Conservation (phyloP, 2,888 invertebrate genomes). For the Odontocerum albicorne region DNA sequence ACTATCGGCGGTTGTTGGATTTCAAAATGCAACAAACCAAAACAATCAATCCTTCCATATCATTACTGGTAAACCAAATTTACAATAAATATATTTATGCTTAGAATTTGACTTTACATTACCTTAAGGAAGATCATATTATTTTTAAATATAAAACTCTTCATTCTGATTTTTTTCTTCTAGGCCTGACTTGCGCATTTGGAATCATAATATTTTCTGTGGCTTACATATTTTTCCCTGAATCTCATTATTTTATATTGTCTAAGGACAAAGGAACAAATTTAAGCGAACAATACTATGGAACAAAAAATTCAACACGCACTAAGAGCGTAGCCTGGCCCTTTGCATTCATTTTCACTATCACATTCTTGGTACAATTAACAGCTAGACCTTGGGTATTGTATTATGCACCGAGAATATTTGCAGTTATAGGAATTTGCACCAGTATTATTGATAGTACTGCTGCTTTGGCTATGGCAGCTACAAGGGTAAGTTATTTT, state of each 20-base stretch:
- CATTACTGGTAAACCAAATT: conserved; percentile 7
- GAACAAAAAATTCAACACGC: not conserved
- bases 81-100: too few relatives aligned
- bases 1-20: conserved; percentile 11
- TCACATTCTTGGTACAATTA: conserved; percentile 8
- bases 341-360: not conserved
- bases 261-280: conserved; percentile 6
- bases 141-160: too few relatives aligned
- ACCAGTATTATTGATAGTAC: conserved; percentile 11
- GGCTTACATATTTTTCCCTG: conserved; percentile 17
- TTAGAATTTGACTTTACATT: too few relatives aligned
- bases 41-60: conserved; percentile 16
- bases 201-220: conserved; percentile 13
- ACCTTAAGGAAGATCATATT: too few relatives aligned
- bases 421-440: conserved; percentile 14
- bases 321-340: not conserved
- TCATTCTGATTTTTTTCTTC: too few relatives aligned
- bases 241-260: conserved; percentile 15
- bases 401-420: conserved; percentile 14
- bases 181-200: conserved; percentile 16
- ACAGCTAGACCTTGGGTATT: conserved; percentile 17
- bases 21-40: conserved; percentile 16
- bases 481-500: conserved; percentile 9
- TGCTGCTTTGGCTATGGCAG: conserved; percentile 5
- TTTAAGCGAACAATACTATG: conserved; percentile 4